Conservation (phyloP, 64 coral and sea anemone species). For the Platygyra sinensis region DNA sequence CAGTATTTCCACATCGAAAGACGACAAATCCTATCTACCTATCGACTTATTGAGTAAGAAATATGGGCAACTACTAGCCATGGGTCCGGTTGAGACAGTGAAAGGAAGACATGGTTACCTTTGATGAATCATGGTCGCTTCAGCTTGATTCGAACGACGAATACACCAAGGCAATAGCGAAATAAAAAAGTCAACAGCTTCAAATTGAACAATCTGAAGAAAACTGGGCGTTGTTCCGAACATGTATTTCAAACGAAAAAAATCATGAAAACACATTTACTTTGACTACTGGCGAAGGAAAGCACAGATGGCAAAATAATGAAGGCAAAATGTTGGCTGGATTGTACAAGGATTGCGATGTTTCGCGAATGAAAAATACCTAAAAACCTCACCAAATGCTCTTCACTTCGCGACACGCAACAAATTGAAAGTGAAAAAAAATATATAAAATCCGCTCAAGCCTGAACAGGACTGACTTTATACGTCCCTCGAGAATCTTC, state of each 20-base stretch:
- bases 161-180: neutral
- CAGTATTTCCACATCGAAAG: neutral
- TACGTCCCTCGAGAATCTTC: neutral
- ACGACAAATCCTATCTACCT: neutral
- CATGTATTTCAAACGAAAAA: conserved; percentile 37
- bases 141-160: neutral
- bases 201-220: neutral
- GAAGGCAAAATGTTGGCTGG: neutral
- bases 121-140: neutral
- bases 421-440: neutral
- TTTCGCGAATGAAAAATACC: neutral
- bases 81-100: neutral
- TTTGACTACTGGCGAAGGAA: neutral
- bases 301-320: neutral
- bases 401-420: conserved; percentile 1
- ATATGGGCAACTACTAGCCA: neutral
- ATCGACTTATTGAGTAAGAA: neutral
- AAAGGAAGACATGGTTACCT: conserved; percentile 2
- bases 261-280: neutral
- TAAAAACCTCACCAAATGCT: neutral
- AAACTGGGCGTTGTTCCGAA: conserved; percentile 38
- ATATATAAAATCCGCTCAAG: neutral
- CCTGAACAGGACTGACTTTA: neutral
- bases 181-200: neutral
- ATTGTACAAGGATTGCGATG: too few relatives aligned